Evolutionary conservation across 2,797 vertebrate species (phyloP).

Genomic region (Pangasius sanitwongsei): DNA sequence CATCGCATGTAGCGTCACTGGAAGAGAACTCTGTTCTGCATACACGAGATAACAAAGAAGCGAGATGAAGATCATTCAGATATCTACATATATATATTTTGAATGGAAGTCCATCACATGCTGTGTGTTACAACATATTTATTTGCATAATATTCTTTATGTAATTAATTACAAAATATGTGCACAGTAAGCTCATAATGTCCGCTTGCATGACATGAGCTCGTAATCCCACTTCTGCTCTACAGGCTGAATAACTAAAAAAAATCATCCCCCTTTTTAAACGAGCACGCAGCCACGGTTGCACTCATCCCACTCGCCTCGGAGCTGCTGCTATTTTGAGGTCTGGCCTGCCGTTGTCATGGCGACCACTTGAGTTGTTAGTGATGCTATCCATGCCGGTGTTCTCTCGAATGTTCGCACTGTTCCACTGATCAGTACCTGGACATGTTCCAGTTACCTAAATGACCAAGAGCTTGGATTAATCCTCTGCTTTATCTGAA

Average conservation of each 20-base stretch:
- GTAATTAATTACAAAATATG: neutral
- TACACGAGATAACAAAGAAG: neutral
- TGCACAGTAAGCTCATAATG: neutral
- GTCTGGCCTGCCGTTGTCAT: conserved; percentile 70
- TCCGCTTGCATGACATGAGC: neutral
- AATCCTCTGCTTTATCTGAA: neutral
- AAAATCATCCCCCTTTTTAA: conserved; percentile 18
- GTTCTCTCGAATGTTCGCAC: conserved; percentile 2
- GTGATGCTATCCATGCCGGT: conserved; percentile 55
- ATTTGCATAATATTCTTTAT: too few relatives aligned
- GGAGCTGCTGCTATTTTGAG: conserved; percentile 67
- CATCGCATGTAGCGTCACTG: too few relatives aligned
- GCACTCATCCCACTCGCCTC: conserved; percentile 60
- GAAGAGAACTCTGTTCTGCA: neutral
- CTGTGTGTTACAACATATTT: too few relatives aligned
- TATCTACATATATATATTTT: neutral
- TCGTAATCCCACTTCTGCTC: neutral
- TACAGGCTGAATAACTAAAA: neutral
- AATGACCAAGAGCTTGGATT: conserved; percentile 5
- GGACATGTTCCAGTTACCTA: neutral
- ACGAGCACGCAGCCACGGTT: conserved; percentile 45
- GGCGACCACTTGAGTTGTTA: conserved; percentile 63
- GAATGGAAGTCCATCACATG: neutral
- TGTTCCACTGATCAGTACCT: neutral
- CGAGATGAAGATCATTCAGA: neutral